Conservation (phyloP, 2,888 invertebrate species). For the Aphodius granarius region DNA sequence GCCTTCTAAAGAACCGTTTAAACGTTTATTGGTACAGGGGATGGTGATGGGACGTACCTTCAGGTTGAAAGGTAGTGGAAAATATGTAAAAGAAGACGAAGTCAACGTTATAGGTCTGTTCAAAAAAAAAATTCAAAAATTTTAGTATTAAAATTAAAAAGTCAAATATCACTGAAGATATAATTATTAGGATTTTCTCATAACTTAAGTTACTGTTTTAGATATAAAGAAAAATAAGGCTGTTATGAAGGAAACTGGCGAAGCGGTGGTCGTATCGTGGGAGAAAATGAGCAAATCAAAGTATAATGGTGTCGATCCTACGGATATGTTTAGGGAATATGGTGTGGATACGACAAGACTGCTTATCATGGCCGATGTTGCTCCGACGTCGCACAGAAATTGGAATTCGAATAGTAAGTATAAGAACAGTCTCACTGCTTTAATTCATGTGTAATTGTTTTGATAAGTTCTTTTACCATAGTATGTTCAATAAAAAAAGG, state of each 20-base stretch:
- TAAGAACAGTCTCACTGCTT: background rate
- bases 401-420: constrained; percentile 91
- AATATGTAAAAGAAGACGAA: constrained; percentile 73
- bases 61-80: constrained; percentile 72
- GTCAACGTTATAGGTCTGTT: constrained; percentile 54
- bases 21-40: constrained; percentile 90
- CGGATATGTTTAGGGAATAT: constrained; percentile 74
- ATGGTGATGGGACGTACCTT: constrained; percentile 90
- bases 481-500: too few species aligned
- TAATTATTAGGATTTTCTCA: background rate
- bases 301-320: constrained; percentile 93
- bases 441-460: too few species aligned
- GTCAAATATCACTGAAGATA: too few species aligned
- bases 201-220: too few species aligned
- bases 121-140: background rate
- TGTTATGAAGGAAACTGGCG: constrained; percentile 64
- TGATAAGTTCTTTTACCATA: too few species aligned
- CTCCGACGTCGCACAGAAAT: constrained; percentile 84
- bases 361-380: constrained; percentile 85
- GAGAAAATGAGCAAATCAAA: constrained; percentile 99
- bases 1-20: constrained; percentile 84
- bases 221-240: constrained; percentile 65
- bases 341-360: constrained; percentile 91
- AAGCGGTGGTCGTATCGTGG: constrained; percentile 74
- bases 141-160: background rate